Evolutionary conservation across 2,113 vertebrate genomes (phyloP).

Genomic region (Lanius ludovicianus): DNA sequence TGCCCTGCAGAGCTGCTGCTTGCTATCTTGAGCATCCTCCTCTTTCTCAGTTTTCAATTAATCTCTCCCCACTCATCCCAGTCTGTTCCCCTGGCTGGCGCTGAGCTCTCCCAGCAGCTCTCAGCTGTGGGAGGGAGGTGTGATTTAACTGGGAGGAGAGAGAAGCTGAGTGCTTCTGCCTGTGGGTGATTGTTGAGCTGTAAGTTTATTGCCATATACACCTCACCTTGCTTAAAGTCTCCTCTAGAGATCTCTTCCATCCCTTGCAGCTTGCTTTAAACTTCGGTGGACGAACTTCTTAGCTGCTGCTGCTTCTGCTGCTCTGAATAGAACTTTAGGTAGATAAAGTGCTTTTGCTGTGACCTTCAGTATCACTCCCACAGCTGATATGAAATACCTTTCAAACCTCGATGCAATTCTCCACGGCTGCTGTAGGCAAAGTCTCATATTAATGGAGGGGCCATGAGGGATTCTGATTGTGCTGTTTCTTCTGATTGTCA

Average conservation of each 20-base stretch:
- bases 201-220: not conserved
- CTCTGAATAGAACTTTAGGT: not conserved
- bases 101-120: not conserved
- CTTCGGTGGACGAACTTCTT: not conserved
- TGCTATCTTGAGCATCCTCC: constrained; percentile 9
- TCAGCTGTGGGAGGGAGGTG: constrained; percentile 9
- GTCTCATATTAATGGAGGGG: constrained; percentile 11
- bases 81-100: not conserved
- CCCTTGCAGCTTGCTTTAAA: not conserved
- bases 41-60: constrained; percentile 26
- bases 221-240: not conserved
- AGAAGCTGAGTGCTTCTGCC: not conserved
- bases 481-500: constrained; percentile 27
- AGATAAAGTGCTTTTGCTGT: not conserved
- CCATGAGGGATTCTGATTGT: constrained; percentile 25
- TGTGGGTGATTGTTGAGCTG: not conserved
- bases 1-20: constrained; percentile 18
- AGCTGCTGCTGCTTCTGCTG: not conserved
- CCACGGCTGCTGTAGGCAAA: constrained; percentile 26
- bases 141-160: not conserved
- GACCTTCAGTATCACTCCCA: constrained; percentile 26
- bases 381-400: not conserved
- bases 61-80: constrained; percentile 42
- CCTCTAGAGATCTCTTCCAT: not conserved
- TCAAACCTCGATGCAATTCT: constrained; percentile 11